These are phyloP conservation scores for Trididemnum clinides DNA, from an alignment of 23 tunicate species.

Conservation along the genomic window DNA sequence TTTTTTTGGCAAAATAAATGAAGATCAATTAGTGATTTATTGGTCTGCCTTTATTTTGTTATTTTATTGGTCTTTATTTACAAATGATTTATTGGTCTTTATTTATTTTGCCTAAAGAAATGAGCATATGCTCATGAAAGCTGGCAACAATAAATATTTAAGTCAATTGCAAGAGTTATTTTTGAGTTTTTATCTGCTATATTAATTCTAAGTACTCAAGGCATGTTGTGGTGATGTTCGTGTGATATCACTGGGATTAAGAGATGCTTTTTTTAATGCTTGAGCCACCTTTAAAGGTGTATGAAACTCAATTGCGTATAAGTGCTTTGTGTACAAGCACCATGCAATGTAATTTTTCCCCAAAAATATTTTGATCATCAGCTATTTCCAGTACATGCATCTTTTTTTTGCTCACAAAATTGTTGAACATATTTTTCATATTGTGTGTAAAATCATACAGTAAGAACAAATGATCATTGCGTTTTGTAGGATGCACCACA, in stretches of 20 bases:
- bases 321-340: background rate
- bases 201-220: background rate
- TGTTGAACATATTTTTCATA: constrained; percentile 16
- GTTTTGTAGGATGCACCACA: background rate
- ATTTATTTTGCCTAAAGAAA: too few relatives aligned
- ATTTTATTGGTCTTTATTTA: background rate
- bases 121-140: too few relatives aligned
- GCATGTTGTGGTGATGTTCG: constrained; percentile 21
- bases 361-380: constrained; percentile 12
- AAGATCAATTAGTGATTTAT: too few relatives aligned
- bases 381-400: background rate
- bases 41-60: background rate
- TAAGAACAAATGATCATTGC: background rate
- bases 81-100: background rate
- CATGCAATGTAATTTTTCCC: background rate
- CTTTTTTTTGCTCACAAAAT: background rate
- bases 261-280: constrained; percentile 17
- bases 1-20: too few relatives aligned
- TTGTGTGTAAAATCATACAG: constrained; percentile 33
- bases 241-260: constrained; percentile 10
- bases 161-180: too few relatives aligned
- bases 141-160: too few relatives aligned
- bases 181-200: too few relatives aligned
- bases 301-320: background rate
- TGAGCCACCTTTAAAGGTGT: constrained; percentile 9